phyloP scores from a whole-genome alignment of 2,797 vertebrate species.

The Phylloscopus collybita region DNA sequence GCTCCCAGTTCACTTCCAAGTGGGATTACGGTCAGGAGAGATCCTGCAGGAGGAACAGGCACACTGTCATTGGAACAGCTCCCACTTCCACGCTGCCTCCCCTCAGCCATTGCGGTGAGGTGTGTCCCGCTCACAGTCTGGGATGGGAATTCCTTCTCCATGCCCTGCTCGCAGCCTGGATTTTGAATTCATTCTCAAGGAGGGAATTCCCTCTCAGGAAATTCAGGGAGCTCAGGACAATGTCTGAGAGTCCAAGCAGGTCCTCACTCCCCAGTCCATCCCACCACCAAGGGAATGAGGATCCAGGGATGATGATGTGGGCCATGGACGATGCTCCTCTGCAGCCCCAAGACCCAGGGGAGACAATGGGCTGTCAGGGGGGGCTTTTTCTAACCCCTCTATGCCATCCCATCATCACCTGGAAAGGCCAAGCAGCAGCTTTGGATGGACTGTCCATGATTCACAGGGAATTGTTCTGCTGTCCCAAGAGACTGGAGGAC shows the following conservation, averaged over 20 bases:
- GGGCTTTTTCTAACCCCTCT: not conserved
- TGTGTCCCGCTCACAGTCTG: not conserved
- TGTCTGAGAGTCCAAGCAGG: not conserved
- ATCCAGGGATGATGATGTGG: not conserved
- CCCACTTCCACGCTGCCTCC: not conserved
- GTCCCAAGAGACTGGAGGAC: fast-evolving
- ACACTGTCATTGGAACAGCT: not conserved
- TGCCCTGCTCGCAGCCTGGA: not conserved
- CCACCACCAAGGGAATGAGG: not conserved
- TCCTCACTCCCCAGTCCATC: not conserved
- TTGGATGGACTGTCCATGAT: not conserved
- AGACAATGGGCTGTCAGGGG: fast-evolving
- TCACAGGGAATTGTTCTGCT: not conserved
- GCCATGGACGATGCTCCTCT: not conserved
- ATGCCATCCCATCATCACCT: not conserved
- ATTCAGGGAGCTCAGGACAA: not conserved
- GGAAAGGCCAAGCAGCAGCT: not conserved
- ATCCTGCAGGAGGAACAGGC: not conserved
- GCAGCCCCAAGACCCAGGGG: not conserved
- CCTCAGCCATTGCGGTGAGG: not conserved
- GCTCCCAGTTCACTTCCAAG: not conserved
- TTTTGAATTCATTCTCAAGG: too few relatives aligned
- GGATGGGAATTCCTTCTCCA: not conserved
- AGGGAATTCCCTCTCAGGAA: not conserved
- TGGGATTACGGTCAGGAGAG: not conserved